A percentile compares a stretch with the other conserved stretches of the same genome.
phyloP scores from a whole-genome alignment of 1,140 invertebrate genomes.

The Penaeus japonicus region DNA sequence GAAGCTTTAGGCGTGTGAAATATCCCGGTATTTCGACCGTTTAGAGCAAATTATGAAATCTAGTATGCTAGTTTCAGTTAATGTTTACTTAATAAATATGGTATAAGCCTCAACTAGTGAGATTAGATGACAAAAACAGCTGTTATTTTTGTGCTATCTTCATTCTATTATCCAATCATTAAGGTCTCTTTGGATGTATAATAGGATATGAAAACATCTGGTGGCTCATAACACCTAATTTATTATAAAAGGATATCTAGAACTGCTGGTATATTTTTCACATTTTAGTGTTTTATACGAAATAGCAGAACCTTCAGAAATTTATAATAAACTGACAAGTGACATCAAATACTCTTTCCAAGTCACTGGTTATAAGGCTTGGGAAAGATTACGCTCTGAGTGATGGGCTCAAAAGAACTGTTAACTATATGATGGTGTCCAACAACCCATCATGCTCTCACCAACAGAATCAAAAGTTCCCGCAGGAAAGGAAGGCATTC shows the following conservation, averaged over 20 bases:
- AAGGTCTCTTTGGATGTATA: not conserved
- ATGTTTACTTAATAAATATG: no score
- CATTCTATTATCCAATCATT: not conserved
- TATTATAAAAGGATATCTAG: conserved; percentile 54
- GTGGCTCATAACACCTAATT: conserved; percentile 42
- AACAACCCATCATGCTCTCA: no score
- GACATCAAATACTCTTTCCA: conserved; percentile 37
- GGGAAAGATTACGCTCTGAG: conserved; percentile 6
- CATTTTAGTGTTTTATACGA: conserved; percentile 48
- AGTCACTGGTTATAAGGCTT: conserved; percentile 42
- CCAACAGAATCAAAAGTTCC: no score
- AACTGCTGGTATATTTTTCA: conserved; percentile 35
- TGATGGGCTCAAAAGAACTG: not conserved
- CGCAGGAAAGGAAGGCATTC: no score
- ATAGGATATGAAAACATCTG: not conserved
- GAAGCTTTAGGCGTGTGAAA: no score
- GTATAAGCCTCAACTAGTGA: no score
- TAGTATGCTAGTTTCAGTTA: no score
- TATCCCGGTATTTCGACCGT: no score
- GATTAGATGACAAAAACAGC: no score
- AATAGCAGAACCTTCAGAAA: conserved; percentile 50
- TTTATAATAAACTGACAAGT: conserved; percentile 26
- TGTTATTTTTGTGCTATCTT: no score
- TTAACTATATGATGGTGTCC: no score
- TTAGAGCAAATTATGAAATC: no score